phyloP scores from a whole-genome alignment of 2,113 vertebrate genomes.

The Macroglossus sobrinus region DNA sequence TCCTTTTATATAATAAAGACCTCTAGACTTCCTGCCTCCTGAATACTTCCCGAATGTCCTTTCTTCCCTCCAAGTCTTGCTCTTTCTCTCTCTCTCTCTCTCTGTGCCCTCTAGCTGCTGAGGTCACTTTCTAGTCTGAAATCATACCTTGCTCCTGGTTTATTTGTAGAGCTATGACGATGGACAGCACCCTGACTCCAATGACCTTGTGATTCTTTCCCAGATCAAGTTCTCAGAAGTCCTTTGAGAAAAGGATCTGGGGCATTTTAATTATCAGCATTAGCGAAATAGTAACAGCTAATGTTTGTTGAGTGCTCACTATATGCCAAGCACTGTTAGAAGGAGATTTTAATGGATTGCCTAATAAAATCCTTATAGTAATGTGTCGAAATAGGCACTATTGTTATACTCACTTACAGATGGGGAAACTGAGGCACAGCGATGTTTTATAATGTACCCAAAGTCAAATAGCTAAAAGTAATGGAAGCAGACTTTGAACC shows the following conservation, averaged over 20 bases:
- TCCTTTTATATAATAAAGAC: not conserved
- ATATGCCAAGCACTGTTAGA: rapidly evolving
- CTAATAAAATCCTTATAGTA: not conserved
- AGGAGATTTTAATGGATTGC: not conserved
- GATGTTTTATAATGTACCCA: not conserved
- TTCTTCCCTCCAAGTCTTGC: not conserved
- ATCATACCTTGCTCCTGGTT: not conserved
- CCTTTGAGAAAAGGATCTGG: not conserved
- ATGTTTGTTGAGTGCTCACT: not conserved
- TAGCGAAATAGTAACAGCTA: rapidly evolving
- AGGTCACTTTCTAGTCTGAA: not conserved
- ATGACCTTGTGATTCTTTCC: not conserved
- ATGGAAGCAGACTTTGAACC: not conserved
- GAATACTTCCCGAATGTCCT: rapidly evolving
- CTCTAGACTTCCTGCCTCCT: not conserved
- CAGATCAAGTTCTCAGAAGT: not conserved
- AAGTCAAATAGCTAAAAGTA: not conserved
- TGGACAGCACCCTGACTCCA: not conserved
- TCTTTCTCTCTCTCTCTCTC: not conserved
- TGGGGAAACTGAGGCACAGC: not conserved
- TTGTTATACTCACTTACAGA: not conserved
- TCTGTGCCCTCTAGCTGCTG: not conserved
- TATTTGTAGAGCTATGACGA: not conserved
- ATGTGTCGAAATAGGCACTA: rapidly evolving
- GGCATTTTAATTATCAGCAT: no score